Percentiles rank a stretch among this genome's conserved stretches.
Conservation (phyloP, 2,113 vertebrate genomes). For the Oryctolagus cuniculus region mOryCun1.1 NC_091435.1:125788501-125789000, state of each 20-base stretch:
- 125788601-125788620: not conserved
- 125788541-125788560: not conserved
- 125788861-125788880: not conserved
- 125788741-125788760: not conserved
- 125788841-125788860: constrained; percentile 29
- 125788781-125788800: not conserved
- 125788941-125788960: not conserved
- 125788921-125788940: not conserved
- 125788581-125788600: not conserved
- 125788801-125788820: not conserved
- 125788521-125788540: too few species aligned
- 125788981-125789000: not conserved
- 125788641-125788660: not conserved
- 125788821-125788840: not conserved
- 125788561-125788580: constrained; percentile 1
- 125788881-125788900: not conserved
- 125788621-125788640: not conserved
- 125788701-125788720: not conserved
- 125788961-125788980: not conserved
- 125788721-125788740: not conserved
- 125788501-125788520: too few species aligned
- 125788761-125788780: not conserved
- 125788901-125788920: not conserved
- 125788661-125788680: not conserved
- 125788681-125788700: not conserved